phyloP scores from a whole-genome alignment of 2,797 vertebrate genomes.

The Falco concolor region DNA sequence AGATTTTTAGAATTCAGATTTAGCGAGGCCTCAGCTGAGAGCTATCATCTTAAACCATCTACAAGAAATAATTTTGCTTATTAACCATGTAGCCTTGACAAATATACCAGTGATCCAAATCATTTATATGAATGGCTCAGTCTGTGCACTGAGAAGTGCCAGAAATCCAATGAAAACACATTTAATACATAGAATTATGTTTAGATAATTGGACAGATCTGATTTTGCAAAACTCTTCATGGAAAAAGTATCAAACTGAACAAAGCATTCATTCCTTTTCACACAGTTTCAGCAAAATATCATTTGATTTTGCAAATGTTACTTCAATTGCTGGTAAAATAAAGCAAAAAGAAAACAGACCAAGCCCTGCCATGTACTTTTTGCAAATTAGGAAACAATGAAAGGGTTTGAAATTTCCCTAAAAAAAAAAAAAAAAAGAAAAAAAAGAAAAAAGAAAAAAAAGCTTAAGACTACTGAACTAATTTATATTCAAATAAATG shows the following conservation, averaged over 20 bases:
- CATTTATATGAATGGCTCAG: neutral
- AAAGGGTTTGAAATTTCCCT: neutral
- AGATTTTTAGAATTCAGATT: neutral
- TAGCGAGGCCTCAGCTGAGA: conserved; percentile 1
- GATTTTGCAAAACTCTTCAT: neutral
- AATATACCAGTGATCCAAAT: neutral
- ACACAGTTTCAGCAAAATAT: neutral
- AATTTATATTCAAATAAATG: neutral
- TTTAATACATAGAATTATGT: neutral
- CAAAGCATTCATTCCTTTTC: neutral
- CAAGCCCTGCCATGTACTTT: neutral
- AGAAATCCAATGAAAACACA: neutral
- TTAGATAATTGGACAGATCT: neutral
- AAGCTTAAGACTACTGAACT: neutral
- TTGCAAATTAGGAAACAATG: neutral
- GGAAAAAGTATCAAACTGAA: neutral
- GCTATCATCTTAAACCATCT: neutral
- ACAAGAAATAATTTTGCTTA: neutral
- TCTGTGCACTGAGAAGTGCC: neutral
- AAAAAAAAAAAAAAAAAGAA: neutral
- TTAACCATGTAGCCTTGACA: neutral
- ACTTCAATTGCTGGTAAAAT: neutral
- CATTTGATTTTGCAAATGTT: neutral
- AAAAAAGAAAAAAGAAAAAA: neutral
- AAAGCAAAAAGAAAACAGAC: neutral